Percentiles rank a stretch among this genome's conserved stretches.
phyloP scores from a whole-genome alignment of 1,140 invertebrate species.

The Lepidurus couesii region DNA sequence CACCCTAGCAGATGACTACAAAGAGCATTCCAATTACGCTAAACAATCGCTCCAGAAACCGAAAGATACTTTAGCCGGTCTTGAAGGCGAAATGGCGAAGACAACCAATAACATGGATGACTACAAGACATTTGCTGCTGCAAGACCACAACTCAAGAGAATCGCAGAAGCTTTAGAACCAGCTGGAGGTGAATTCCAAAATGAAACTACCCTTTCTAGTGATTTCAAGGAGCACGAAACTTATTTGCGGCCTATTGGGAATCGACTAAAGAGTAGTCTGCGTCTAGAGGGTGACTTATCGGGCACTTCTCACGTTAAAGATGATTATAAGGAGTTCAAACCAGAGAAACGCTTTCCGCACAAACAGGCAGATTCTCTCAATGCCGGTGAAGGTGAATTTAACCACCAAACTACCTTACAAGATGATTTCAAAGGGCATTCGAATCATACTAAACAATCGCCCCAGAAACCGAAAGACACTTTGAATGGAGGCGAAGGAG shows the following conservation, averaged over 20 bases:
- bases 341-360: background rate
- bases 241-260: background rate
- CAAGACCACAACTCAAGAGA: background rate
- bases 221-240: slow-evolving; percentile 6
- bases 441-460: background rate
- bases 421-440: background rate
- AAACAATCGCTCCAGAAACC: background rate
- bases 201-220: background rate
- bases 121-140: background rate
- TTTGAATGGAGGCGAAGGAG: background rate
- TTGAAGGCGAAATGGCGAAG: background rate
- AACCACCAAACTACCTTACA: background rate
- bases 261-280: background rate
- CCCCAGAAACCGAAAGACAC: background rate
- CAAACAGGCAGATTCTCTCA: background rate
- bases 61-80: background rate
- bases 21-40: background rate
- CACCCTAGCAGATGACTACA: background rate
- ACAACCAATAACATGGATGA: background rate
- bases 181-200: background rate
- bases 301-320: background rate
- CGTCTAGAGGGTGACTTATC: background rate
- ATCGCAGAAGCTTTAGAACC: background rate
- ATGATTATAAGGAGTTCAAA: background rate
- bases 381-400: background rate